phyloP scores from a whole-genome alignment of 2,113 vertebrate genomes.

The Dicaeum eximium region DNA sequence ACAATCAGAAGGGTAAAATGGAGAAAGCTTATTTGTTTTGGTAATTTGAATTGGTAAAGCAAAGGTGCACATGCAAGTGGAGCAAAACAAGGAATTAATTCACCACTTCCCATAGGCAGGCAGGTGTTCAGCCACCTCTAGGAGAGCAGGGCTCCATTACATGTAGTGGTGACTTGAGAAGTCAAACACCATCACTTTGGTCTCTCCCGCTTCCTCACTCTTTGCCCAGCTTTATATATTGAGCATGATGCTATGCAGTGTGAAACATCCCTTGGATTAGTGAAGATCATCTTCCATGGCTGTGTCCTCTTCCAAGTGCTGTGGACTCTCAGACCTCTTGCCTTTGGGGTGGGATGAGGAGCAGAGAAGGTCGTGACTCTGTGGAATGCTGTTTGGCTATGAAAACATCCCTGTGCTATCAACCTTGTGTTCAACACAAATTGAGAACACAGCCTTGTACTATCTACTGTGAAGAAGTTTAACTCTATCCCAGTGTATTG shows the following conservation, averaged over 20 bases:
- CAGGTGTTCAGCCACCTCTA: neutral
- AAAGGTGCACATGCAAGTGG: accelerated
- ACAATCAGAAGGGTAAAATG: neutral
- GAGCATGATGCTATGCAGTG: accelerated
- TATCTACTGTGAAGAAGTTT: neutral
- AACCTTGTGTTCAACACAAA: neutral
- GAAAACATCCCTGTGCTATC: neutral
- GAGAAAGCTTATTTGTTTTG: accelerated
- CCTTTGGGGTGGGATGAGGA: neutral
- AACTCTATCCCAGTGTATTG: neutral
- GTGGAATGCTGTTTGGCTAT: neutral
- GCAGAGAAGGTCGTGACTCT: neutral
- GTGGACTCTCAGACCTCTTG: neutral
- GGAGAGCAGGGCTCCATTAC: neutral
- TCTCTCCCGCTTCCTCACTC: accelerated
- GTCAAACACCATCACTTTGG: neutral
- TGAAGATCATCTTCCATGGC: neutral
- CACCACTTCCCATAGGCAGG: neutral
- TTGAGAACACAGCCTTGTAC: neutral
- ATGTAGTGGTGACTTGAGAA: accelerated
- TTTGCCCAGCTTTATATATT: neutral
- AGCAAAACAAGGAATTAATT: neutral
- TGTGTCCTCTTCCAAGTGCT: neutral
- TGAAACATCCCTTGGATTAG: neutral
- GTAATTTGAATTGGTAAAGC: neutral